Evolutionary conservation across 2,113 vertebrate genomes (phyloP).

Genomic region (Petromus typicus): DNA sequence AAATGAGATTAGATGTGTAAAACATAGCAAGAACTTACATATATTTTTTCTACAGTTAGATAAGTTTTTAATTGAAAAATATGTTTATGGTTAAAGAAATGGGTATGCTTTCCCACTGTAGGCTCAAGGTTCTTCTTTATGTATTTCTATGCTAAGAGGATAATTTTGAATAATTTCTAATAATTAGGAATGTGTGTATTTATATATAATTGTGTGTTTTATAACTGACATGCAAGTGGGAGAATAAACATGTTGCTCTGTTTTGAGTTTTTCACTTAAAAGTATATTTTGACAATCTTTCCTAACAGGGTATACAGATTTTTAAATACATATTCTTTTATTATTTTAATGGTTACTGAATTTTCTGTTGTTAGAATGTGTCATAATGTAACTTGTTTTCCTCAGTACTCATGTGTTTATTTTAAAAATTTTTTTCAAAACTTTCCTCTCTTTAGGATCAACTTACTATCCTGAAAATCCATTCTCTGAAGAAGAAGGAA

Average conservation of each 20-base stretch:
- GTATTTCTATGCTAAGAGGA: not conserved
- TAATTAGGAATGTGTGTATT: not conserved
- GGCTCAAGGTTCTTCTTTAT: not conserved
- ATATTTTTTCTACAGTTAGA: not conserved
- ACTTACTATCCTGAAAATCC: constrained; percentile 48
- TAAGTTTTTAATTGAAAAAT: constrained; percentile 33
- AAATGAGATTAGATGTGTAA: constrained; percentile 9
- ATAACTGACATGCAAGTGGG: not conserved
- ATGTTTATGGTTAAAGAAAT: not conserved
- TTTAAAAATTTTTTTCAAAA: constrained; percentile 56
- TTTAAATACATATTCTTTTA: not conserved
- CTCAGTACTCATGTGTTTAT: not conserved
- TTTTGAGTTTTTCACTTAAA: constrained; percentile 39
- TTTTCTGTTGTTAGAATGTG: constrained; percentile 45
- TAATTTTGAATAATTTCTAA: constrained; percentile 41
- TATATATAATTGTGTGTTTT: constrained; percentile 25
- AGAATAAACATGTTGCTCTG: not conserved
- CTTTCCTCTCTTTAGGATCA: constrained; percentile 66
- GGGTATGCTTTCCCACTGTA: not conserved
- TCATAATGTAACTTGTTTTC: constrained; percentile 20
- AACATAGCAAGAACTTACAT: not conserved
- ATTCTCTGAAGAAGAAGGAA: constrained; percentile 67
- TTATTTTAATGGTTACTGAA: constrained; percentile 9
- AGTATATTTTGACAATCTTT: not conserved
- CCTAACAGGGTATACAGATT: not conserved